Evolutionary conservation across 2,797 vertebrate species (phyloP).

Genomic region (Lacerta agilis): DNA sequence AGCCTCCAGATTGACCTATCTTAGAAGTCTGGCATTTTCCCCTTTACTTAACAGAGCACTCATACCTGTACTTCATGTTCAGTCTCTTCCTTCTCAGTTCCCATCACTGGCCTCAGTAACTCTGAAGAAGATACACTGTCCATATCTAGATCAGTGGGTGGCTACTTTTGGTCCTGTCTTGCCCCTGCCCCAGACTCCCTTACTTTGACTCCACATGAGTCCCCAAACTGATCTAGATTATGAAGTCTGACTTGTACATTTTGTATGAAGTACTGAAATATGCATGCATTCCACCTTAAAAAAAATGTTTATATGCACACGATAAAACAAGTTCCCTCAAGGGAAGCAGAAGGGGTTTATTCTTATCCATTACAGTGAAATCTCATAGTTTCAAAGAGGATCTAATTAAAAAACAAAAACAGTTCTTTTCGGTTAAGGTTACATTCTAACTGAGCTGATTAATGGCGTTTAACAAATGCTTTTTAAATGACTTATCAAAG

Average conservation of each 20-base stretch:
- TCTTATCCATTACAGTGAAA: conserved; percentile 59
- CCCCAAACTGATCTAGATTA: neutral
- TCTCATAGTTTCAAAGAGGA: conserved; percentile 47
- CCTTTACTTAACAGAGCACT: neutral
- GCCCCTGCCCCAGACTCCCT: neutral
- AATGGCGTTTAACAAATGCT: conserved; percentile 23
- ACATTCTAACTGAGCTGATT: conserved; percentile 44
- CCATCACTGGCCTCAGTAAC: neutral
- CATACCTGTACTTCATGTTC: neutral
- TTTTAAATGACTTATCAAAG: conserved; percentile 60
- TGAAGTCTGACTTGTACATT: neutral
- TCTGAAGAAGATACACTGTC: neutral
- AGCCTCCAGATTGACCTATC: neutral
- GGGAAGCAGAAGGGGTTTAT: conserved; percentile 28
- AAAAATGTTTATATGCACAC: conserved; percentile 26
- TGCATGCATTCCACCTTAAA: conserved; percentile 15
- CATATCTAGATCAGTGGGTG: neutral
- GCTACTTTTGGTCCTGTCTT: neutral
- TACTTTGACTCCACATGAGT: neutral
- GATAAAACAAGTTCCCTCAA: conserved; percentile 33
- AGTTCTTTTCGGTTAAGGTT: conserved; percentile 53
- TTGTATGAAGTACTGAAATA: conserved; percentile 14
- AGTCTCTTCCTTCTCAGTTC: neutral
- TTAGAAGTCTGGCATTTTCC: neutral
- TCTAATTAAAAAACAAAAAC: conserved; percentile 56